Conservation (phyloP, 2,113 vertebrate genomes). For the Syngnathus typhle region DNA sequence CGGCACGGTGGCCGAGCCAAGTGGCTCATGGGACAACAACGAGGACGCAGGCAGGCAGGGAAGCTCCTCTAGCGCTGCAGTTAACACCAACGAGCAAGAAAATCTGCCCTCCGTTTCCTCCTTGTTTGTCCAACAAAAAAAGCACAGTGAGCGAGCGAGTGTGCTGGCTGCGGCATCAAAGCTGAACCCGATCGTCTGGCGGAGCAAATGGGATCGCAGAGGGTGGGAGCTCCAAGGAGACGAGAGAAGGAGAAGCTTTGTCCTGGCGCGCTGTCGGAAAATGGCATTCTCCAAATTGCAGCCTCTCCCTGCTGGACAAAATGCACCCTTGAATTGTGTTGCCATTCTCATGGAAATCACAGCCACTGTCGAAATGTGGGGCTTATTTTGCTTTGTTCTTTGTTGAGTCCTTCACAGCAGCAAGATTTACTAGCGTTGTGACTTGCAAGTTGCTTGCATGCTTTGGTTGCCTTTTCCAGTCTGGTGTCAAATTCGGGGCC, state of each 20-base stretch:
- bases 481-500: too few relatives aligned
- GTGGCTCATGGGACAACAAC: background rate
- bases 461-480: background rate
- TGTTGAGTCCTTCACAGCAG: background rate
- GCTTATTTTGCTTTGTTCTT: background rate
- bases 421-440: background rate
- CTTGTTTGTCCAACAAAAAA: slow-evolving; percentile 32
- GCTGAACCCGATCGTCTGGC: slow-evolving; percentile 36
- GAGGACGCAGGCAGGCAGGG: background rate
- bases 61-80: background rate
- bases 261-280: slow-evolving; percentile 46
- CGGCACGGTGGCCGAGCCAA: background rate
- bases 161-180: slow-evolving; percentile 51
- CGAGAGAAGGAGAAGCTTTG: slow-evolving; percentile 28
- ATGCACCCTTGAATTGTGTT: background rate
- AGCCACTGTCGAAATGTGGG: background rate
- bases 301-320: slow-evolving; percentile 7
- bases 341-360: slow-evolving; percentile 2
- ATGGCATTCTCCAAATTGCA: slow-evolving; percentile 49
- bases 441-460: too few relatives aligned
- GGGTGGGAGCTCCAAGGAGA: background rate
- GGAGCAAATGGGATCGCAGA: slow-evolving; percentile 56
- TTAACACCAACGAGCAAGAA: background rate
- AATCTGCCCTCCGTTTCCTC: slow-evolving; percentile 4
- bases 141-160: slow-evolving; percentile 7